phyloP scores from a whole-genome alignment of 2,797 vertebrate genomes.

The Lycodopsis pacificus region DNA sequence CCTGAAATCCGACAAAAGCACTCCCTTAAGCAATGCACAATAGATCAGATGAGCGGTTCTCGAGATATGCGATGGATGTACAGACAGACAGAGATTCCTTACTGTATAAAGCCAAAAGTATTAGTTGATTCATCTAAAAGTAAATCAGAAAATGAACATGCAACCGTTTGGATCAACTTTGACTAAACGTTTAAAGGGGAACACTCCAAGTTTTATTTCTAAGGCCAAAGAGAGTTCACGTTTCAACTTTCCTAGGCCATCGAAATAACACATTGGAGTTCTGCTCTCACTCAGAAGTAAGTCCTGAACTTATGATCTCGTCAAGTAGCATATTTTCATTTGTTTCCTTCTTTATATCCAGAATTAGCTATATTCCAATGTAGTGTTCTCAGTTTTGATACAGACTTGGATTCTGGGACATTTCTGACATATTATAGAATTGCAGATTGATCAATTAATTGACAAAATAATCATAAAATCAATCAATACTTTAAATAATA shows the following conservation, averaged over 20 bases:
- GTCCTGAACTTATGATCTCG: neutral
- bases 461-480: neutral
- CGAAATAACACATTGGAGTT: too few relatives aligned
- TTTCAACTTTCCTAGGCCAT: too few relatives aligned
- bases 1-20: neutral
- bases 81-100: neutral
- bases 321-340: neutral
- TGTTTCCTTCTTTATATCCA: neutral
- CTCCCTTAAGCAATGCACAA: neutral
- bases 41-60: neutral
- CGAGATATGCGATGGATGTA: neutral
- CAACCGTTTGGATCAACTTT: neutral
- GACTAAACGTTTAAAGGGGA: neutral
- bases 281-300: too few relatives aligned
- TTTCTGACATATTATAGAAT: neutral
- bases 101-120: neutral
- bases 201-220: too few relatives aligned
- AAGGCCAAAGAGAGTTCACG: too few relatives aligned
- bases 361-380: neutral
- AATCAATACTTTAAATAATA: neutral
- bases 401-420: neutral
- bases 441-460: neutral
- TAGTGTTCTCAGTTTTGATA: neutral
- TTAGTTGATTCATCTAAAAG: neutral
- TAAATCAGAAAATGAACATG: neutral